Evolutionary conservation across 2,113 vertebrate species (phyloP).

Genomic region (Stigmatopora nigra): DNA sequence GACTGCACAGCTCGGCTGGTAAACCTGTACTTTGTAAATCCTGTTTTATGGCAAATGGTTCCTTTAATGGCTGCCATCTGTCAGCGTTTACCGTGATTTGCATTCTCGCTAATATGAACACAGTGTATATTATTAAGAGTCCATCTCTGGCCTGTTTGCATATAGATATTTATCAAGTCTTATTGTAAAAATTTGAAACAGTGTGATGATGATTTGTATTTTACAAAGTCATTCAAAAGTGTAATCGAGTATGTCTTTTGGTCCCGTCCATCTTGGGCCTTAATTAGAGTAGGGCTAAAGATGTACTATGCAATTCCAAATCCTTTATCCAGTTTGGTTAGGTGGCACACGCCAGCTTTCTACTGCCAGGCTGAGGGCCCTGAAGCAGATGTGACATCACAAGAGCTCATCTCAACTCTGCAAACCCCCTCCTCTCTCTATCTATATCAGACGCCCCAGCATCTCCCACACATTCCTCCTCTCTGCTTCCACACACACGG

Average conservation of each 20-base stretch:
- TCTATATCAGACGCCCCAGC: slow-evolving; percentile 48
- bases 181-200: neutral
- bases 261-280: neutral
- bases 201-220: neutral
- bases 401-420: slow-evolving; percentile 28
- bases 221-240: slow-evolving; percentile 1
- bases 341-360: slow-evolving; percentile 56
- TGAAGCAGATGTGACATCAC: slow-evolving; percentile 67
- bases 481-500: slow-evolving; percentile 57
- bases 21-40: neutral
- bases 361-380: slow-evolving; percentile 50
- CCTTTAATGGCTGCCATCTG: slow-evolving; percentile 3
- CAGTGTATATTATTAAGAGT: neutral
- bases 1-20: neutral
- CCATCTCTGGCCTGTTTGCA: neutral
- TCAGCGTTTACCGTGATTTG: slow-evolving; percentile 15
- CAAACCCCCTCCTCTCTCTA: slow-evolving; percentile 5
- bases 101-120: slow-evolving; percentile 1
- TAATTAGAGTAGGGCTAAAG: slow-evolving; percentile 22
- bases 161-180: slow-evolving; percentile 2
- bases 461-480: slow-evolving; percentile 66
- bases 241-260: neutral
- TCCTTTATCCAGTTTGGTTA: slow-evolving; percentile 23
- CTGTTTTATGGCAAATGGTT: neutral
- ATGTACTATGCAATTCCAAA: slow-evolving; percentile 15